Evolutionary conservation across 2,888 invertebrate species (phyloP), one percentile per base, ranked within the genome.

Genomic region (Epirrhoe tristata): DNA sequence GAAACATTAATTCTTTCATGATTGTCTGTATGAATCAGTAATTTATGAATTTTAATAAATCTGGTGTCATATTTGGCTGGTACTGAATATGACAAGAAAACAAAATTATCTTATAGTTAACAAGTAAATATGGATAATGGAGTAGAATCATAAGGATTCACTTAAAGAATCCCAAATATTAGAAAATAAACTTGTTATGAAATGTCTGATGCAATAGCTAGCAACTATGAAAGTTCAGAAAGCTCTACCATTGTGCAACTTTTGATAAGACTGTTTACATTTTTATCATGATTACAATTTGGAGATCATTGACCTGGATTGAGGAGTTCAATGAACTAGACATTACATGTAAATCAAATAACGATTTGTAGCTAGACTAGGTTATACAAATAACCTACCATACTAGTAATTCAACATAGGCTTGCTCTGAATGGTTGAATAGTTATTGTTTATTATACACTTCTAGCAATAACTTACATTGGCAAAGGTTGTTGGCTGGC

Each of bases 401-500:
- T 24, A 1, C 1, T 24, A 24, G 24, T 2, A 24, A 24, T 24
- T 24, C 24, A 2, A 1, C 3, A 2, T 24, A 24, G 3, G 1
- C 24, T 24, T 24, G 24, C 24, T 2, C 24, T 24, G 24, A 24
- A 24, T 24, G 3, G 24, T 1, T 24, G 24, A 24, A 24, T 24
- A 24, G 24, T 1, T 24, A 24, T 24, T 24, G 24, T 2, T 24
- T 24, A 24, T 24, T 24, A n/a, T n/a, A n/a, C 12, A 39, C 12
- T 12, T 48, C 48, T 31, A 52, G 8, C 6, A 31, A 62, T 10
- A 72, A 96, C 97, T 97, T 90, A 97, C 97, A 97, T 96, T 65
- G 96, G 94, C 88, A 97, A 94, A 69, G 95, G 95, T 80, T 96
- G 96, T 82, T 97, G 97, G 80, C 95, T 95, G 57, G 95, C 94